Evolutionary conservation across 2,888 invertebrate species (phyloP), one percentile per base, ranked within the genome.

Genomic region (Lobophora halterata): DNA sequence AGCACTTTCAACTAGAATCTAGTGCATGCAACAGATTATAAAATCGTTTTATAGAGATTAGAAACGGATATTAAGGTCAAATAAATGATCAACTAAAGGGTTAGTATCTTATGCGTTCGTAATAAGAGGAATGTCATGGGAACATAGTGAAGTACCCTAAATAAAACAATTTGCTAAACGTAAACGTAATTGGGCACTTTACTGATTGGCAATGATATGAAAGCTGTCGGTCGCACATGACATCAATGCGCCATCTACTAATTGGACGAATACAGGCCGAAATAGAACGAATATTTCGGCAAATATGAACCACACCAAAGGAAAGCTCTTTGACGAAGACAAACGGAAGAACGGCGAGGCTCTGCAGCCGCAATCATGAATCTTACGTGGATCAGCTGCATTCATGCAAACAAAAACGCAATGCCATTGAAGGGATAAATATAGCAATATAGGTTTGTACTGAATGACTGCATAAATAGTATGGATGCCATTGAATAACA

Each of bases 401-500:
- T 16, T 10, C 24, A 32, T 24, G 18, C 26, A 26, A 10, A 11
- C 5, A 14, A 19, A 26, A 10, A 11, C 5, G 19, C 27, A 27
- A 39, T 28, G 5, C 8, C 10, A 31, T 11, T 16, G 3, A 32
- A 26, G 13, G 17, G 32, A 12, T 28, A 28, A 28, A 21, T 27
- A 38, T 38, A 31, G 26, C 30, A 32, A 32, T 12, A n/a, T 10
- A n/a, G 21, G 7, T 14, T 3, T 14, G 14, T 14, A 8, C 11
- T 24, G 13, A 28, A 28, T 31, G 8, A 41, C 30, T 36, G 27
- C 19, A 25, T 27, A 38, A 25, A 34, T 21, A 32, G 32, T 37
- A 33, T 41, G 30, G 37, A 30, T 39, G 52, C 42, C 51, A 61
- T 68, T 67, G 64, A 66, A 63, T n/a, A n/a, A n/a, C n/a, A n/a